These are phyloP conservation scores for Neoseiulus cucumeris DNA, from an alignment of 1,140 invertebrate species.

Conservation along the genomic window DNA sequence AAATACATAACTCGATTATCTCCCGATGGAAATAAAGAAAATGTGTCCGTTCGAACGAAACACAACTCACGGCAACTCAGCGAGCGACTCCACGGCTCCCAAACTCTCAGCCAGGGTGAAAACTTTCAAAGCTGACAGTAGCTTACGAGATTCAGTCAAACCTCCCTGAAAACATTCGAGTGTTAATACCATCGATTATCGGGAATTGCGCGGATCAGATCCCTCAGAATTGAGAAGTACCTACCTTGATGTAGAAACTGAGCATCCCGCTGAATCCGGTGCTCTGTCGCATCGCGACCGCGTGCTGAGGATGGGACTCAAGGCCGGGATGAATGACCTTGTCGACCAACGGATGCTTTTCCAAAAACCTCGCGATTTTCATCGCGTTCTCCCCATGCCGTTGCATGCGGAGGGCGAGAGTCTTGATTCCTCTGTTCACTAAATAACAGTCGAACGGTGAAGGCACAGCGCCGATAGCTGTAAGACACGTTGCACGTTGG, in stretches of 20 bases:
- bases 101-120: conserved; percentile 84
- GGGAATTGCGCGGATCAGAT: not conserved
- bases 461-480: conserved; percentile 67
- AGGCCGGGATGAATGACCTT: conserved; percentile 50
- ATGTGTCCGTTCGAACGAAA: not conserved
- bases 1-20: not conserved
- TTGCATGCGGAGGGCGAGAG: conserved; percentile 58
- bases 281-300: conserved; percentile 58
- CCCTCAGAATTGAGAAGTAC: too few species aligned
- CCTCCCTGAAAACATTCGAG: conserved; percentile 32
- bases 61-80: conserved; percentile 46
- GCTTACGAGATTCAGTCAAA: conserved; percentile 49
- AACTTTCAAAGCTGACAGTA: conserved; percentile 53
- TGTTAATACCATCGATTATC: not conserved
- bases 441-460: conserved; percentile 90
- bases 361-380: conserved; percentile 54
- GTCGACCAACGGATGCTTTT: conserved; percentile 49
- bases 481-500: conserved; percentile 3
- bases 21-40: not conserved
- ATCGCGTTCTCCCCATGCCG: conserved; percentile 59
- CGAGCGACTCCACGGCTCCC: conserved; percentile 81
- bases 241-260: conserved; percentile 54
- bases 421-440: conserved; percentile 84
- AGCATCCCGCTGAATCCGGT: conserved; percentile 81
- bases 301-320: conserved; percentile 73